A percentile compares a stretch with the other conserved stretches of the same genome.
Evolutionary conservation across 1,140 invertebrate species (phyloP).

Genomic region (Lepidurus packardi): DNA sequence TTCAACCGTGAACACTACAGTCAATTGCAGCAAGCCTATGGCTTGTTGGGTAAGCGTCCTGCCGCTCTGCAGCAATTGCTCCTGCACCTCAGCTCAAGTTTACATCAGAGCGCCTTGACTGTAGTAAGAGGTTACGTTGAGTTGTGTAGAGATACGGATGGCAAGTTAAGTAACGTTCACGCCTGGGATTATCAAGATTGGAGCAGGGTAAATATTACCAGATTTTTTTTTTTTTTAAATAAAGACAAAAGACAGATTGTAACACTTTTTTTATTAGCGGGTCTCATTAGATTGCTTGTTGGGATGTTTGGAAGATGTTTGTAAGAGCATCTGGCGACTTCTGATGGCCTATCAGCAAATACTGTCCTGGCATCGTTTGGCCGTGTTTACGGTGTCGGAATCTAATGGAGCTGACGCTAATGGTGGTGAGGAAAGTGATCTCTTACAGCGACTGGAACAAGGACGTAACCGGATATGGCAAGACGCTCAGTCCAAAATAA

Average conservation of each 20-base stretch:
- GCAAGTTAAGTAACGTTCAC: slow-evolving; percentile 66
- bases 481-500: slow-evolving; percentile 88
- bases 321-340: slow-evolving; percentile 74
- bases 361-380: slow-evolving; percentile 63
- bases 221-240: background rate
- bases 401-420: background rate
- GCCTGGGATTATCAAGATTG: slow-evolving; percentile 52
- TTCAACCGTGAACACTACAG: slow-evolving; percentile 67
- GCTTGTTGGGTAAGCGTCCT: slow-evolving; percentile 75
- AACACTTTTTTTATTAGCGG: slow-evolving; percentile 32
- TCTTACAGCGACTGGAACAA: slow-evolving; percentile 75
- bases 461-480: slow-evolving; percentile 84
- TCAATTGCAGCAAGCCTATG: slow-evolving; percentile 79
- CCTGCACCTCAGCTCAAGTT: slow-evolving; percentile 90
- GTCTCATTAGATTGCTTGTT: slow-evolving; percentile 62
- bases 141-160: slow-evolving; percentile 53
- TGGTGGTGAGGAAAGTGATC: slow-evolving; percentile 35
- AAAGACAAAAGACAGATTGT: background rate
- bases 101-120: slow-evolving; percentile 79
- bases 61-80: slow-evolving; percentile 88
- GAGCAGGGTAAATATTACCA: slow-evolving; percentile 3
- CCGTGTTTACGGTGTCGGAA: background rate
- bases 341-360: slow-evolving; percentile 74
- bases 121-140: slow-evolving; percentile 67
- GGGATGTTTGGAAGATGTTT: slow-evolving; percentile 71